These are phyloP conservation scores for Ailurus styani DNA, from an alignment of 2,113 vertebrate genomes.

Conservation along the genomic window DNA sequence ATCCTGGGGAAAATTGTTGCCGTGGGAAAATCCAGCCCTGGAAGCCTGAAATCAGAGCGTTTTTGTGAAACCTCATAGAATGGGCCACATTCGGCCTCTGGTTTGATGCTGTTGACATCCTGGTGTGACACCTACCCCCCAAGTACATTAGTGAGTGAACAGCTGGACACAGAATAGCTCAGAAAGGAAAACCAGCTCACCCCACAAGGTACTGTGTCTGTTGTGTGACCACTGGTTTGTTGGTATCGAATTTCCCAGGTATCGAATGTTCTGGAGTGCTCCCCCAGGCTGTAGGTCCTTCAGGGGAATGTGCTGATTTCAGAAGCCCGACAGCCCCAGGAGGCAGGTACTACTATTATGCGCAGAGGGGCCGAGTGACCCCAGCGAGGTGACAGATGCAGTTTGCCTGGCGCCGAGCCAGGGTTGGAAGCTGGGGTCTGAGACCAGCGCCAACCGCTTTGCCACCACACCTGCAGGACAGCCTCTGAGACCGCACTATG, in stretches of 20 bases:
- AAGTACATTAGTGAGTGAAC: not conserved
- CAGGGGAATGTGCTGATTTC: too few relatives aligned
- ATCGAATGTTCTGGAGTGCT: too few relatives aligned
- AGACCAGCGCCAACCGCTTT: fast-evolving
- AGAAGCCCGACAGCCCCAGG: not conserved
- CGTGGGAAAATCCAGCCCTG: fast-evolving
- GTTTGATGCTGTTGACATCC: not conserved
- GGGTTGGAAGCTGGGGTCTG: not conserved
- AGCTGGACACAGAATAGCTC: not conserved
- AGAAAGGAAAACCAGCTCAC: not conserved
- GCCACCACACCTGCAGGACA: not conserved
- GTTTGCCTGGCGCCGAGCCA: not conserved
- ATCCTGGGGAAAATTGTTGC: not conserved
- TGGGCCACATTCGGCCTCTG: not conserved
- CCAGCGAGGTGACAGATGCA: fast-evolving
- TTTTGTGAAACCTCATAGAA: not conserved
- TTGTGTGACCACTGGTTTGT: not conserved
- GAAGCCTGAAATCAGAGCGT: not conserved
- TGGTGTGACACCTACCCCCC: not conserved
- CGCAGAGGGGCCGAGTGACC: too few relatives aligned
- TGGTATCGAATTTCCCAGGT: not conserved
- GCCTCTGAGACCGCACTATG: not conserved
- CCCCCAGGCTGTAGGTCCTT: too few relatives aligned
- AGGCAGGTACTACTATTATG: not conserved
- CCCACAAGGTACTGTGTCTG: too few relatives aligned